A percentile compares a stretch with the other conserved stretches of the same genome.
These are phyloP conservation scores for Salticus scenicus DNA, from an alignment of 2,888 invertebrate genomes.

Conservation along the genomic window DNA sequence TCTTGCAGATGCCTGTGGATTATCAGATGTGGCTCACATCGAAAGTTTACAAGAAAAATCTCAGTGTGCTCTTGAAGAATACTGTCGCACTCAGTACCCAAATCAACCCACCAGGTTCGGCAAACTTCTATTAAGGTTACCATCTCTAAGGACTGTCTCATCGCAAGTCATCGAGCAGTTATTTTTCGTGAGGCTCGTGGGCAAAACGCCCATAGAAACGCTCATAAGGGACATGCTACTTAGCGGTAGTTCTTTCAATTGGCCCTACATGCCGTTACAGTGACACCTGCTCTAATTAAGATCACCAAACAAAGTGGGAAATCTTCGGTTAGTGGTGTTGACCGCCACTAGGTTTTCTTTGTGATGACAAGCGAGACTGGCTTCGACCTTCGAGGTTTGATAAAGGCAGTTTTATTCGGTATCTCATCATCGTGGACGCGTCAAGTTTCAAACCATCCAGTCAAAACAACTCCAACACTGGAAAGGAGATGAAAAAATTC, in stretches of 20 bases:
- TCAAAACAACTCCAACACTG: no score
- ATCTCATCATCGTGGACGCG: not conserved
- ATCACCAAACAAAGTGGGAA: not conserved
- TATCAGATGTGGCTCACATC: constrained; percentile 96
- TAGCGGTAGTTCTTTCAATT: constrained; percentile 96
- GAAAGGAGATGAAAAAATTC: no score
- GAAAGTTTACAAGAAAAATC: constrained; percentile 98
- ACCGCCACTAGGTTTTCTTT: constrained; percentile 45
- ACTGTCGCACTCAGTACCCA: constrained; percentile 97
- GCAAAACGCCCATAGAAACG: constrained; percentile 98
- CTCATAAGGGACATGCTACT: constrained; percentile 97
- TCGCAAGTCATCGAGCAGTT: constrained; percentile 95
- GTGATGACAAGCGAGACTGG: constrained; percentile 2
- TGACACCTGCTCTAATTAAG: constrained; percentile 46
- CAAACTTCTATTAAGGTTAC: constrained; percentile 92
- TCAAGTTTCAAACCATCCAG: no score
- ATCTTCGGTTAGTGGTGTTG: constrained; percentile 37
- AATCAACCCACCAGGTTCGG: constrained; percentile 98
- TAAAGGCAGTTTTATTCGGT: not conserved
- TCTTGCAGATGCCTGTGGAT: constrained; percentile 93
- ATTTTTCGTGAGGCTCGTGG: constrained; percentile 97
- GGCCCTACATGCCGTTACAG: constrained; percentile 88
- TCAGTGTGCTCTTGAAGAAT: constrained; percentile 97
- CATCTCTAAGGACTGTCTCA: constrained; percentile 94
- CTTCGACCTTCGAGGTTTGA: not conserved